Evolutionary conservation across 2,888 invertebrate species (phyloP), one percentile per base, ranked within the genome.

Genomic region (Octonoba sinensis): DNA sequence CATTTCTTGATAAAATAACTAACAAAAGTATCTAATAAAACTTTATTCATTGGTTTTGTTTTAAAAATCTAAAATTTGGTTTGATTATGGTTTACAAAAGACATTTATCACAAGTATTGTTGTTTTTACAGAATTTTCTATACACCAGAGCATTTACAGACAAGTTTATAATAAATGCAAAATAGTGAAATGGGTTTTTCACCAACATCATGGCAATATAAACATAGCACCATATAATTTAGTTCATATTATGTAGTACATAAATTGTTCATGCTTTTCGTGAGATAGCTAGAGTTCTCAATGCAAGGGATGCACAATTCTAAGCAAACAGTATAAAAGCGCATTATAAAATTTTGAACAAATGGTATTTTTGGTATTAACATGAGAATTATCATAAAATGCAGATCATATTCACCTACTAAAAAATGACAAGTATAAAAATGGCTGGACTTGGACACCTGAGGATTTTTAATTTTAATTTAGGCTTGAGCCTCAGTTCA

Each of bases 361-460:
- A 77, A 70, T 27, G n/a, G 64, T 49, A 59, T 46, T 57, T 77
- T 70, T 70, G 65, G 64, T 46, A 66, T 64, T 65, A 24, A 77
- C 71, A 77, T 71, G 54, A 70, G 62, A 59, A 60, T 60, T 18
- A 44, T 60, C 36, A 69, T 69, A 69, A 76, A 76, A 76, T 49
- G 69, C 47, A 22, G 56, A 65, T 64, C 20, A 49, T 67, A 47
- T 56, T 36, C 15, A 12, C 18, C 22, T 49, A 66, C 47, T 49
- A 24, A 22, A 66, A 65, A 49, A 66, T 66, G 47, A 49, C 15
- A 47, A 16, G 66, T 51, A 66, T 66, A 66, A 66, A 82, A 82
- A 76, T 82, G 82, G 82, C 82, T 82, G 82, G 82, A 82, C 60
- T 82, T 71, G 46, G 71, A 72, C 82, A 82, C 76, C 82, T 82